These are phyloP conservation scores for Oryzaephilus surinamensis DNA, from an alignment of 1,140 invertebrate species.

Conservation along the genomic window DNA sequence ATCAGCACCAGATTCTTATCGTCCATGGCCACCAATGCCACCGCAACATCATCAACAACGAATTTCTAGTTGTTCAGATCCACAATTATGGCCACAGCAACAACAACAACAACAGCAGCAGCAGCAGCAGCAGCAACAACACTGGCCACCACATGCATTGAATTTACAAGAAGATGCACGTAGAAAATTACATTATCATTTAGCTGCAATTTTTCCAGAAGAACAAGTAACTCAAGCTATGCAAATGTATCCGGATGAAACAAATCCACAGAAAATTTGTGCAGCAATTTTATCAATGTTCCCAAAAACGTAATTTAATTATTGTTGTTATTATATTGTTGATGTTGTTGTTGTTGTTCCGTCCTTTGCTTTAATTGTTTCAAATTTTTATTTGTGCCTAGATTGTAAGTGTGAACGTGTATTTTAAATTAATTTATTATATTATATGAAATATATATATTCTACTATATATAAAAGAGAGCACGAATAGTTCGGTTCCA, in stretches of 20 bases:
- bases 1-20: constrained; percentile 62
- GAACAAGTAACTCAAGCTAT: constrained; percentile 77
- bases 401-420: no score
- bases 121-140: background rate
- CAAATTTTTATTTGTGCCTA: no score
- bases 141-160: constrained; percentile 32
- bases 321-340: no score
- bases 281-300: constrained; percentile 71
- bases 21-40: constrained; percentile 38
- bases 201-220: constrained; percentile 79
- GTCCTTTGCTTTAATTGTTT: no score
- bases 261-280: constrained; percentile 79
- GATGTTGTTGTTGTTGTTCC: no score
- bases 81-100: constrained; percentile 42
- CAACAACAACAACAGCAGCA: background rate
- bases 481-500: no score
- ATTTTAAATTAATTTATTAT: no score
- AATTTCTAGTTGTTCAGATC: constrained; percentile 50
- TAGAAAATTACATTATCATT: constrained; percentile 68
- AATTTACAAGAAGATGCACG: constrained; percentile 52
- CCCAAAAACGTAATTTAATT: constrained; percentile 42
- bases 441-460: no score
- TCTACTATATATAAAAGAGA: no score
- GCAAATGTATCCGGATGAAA: constrained; percentile 76
- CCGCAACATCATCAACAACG: constrained; percentile 34